Evolutionary conservation across 2,113 vertebrate species (phyloP).

Genomic region (Cygnus buccinator): DNA sequence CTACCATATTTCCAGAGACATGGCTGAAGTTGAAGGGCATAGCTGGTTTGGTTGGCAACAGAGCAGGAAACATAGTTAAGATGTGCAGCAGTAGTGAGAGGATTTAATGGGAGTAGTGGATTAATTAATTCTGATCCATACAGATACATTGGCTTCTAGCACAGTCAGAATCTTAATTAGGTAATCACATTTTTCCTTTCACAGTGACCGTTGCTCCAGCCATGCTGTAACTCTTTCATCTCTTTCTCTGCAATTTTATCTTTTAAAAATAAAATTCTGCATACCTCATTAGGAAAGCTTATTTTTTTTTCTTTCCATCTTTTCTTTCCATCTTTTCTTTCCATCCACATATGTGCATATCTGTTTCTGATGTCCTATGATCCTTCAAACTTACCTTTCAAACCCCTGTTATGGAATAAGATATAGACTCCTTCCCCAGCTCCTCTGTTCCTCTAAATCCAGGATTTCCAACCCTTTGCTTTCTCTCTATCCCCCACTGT

Average conservation of each 20-base stretch:
- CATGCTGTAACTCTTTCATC: conserved; percentile 28
- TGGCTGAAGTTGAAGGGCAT: background rate
- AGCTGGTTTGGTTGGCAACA: background rate
- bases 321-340: background rate
- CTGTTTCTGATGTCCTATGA: conserved; percentile 13
- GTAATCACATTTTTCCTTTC: conserved; percentile 35
- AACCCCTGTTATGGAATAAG: background rate
- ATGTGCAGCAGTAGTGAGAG: conserved; percentile 17
- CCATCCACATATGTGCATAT: conserved; percentile 8
- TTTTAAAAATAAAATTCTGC: background rate
- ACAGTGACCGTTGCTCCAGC: conserved; percentile 30
- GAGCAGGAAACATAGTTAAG: background rate
- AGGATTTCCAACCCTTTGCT: background rate
- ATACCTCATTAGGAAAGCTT: background rate
- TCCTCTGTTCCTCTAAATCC: conserved; percentile 17
- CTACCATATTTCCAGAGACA: background rate
- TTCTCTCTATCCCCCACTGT: background rate
- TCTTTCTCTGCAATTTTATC: background rate
- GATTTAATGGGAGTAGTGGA: conserved; percentile 24
- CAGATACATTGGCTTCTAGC: conserved; percentile 17
- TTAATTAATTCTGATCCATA: conserved; percentile 55
- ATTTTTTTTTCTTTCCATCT: background rate
- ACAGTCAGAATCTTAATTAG: conserved; percentile 58
- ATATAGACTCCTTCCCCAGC: background rate
- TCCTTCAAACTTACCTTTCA: conserved; percentile 7